Evolutionary conservation across 2,797 vertebrate genomes (phyloP).

Genomic region (Tokudaia tokunoshimensis): DNA sequence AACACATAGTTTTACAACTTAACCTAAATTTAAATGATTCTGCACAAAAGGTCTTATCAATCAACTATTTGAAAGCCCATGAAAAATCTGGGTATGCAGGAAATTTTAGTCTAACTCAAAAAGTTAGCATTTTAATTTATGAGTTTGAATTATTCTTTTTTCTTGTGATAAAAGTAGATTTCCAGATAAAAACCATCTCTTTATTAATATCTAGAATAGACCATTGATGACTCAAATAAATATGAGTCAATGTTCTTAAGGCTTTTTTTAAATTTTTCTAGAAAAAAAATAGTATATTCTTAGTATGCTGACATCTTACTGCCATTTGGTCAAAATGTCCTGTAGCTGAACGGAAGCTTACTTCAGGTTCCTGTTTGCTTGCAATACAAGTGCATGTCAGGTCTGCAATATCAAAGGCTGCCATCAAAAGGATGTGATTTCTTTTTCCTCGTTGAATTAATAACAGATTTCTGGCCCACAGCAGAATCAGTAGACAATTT

Average conservation of each 20-base stretch:
- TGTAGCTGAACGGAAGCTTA: not conserved
- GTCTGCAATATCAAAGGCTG: not conserved
- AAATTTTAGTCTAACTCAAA: constrained; percentile 4
- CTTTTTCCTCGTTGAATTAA: not conserved
- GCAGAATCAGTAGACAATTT: constrained; percentile 32
- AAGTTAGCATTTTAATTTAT: constrained; percentile 5
- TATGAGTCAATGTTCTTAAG: not conserved
- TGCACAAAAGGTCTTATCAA: not conserved
- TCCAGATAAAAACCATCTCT: not conserved
- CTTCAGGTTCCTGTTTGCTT: not conserved
- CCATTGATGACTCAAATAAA: not conserved
- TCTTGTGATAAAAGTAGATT: not conserved
- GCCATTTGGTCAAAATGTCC: not conserved
- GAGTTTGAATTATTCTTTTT: not conserved
- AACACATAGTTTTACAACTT: not conserved
- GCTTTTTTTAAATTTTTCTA: not conserved
- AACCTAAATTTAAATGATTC: constrained; percentile 39
- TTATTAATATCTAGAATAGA: not conserved
- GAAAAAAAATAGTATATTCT: not conserved
- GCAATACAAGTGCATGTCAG: not conserved
- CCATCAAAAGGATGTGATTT: not conserved
- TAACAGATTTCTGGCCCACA: not conserved
- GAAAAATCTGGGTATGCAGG: not conserved
- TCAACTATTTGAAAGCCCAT: not conserved
- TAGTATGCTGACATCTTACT: not conserved